phyloP scores from a whole-genome alignment of 2,888 invertebrate genomes.

The Troides aeacus region DNA sequence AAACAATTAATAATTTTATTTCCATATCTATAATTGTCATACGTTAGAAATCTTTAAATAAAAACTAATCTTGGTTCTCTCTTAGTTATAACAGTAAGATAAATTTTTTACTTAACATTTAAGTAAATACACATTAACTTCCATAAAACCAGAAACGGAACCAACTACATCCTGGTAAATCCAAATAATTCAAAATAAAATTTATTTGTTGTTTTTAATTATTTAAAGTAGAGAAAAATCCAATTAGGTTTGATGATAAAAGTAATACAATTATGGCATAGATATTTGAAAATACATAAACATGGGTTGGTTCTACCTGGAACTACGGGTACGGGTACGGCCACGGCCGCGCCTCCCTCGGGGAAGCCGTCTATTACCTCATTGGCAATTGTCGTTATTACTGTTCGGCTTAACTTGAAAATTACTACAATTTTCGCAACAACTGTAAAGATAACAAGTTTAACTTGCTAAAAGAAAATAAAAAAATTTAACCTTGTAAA shows the following conservation, averaged over 20 bases:
- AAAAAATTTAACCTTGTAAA: background rate
- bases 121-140: too few species aligned
- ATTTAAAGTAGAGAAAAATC: background rate
- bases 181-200: too few species aligned
- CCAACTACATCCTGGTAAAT: too few species aligned
- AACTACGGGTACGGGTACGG: slow-evolving; percentile 13
- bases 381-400: slow-evolving; percentile 53
- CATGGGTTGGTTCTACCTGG: slow-evolving; percentile 10
- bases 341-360: slow-evolving; percentile 32
- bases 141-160: too few species aligned
- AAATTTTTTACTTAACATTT: too few species aligned
- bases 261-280: background rate
- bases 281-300: slow-evolving; percentile 8
- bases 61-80: too few species aligned
- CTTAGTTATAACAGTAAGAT: too few species aligned
- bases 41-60: too few species aligned
- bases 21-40: too few species aligned
- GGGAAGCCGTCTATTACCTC: slow-evolving; percentile 61
- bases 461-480: background rate
- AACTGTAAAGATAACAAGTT: slow-evolving; percentile 11
- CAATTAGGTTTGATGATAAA: background rate
- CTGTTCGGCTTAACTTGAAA: slow-evolving; percentile 43
- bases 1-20: background rate
- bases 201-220: background rate
- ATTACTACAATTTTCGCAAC: slow-evolving; percentile 37